phyloP scores from a whole-genome alignment of 2,113 vertebrate species.

The Monopterus albus region DNA sequence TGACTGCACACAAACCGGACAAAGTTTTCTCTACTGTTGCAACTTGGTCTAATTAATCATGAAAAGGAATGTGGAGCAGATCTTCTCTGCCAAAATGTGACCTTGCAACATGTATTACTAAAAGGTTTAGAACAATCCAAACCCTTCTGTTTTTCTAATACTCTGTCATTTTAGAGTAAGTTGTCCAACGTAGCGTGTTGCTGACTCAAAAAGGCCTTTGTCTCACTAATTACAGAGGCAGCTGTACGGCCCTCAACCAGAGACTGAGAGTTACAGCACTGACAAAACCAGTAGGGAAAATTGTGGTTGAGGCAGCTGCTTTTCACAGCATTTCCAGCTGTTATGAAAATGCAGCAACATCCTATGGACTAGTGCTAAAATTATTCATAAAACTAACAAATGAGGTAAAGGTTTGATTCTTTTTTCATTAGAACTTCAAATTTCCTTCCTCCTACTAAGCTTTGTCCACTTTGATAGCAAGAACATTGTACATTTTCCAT shows the following conservation, averaged over 20 bases:
- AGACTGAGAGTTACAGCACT: constrained; percentile 62
- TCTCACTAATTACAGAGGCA: constrained; percentile 76
- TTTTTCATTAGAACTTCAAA: constrained; percentile 65
- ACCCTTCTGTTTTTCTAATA: constrained; percentile 46
- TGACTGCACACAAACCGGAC: background rate
- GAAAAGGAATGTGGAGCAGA: constrained; percentile 38
- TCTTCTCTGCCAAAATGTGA: constrained; percentile 33
- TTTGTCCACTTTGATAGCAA: constrained; percentile 60
- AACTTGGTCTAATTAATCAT: constrained; percentile 34
- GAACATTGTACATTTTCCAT: constrained; percentile 55
- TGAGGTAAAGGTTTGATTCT: constrained; percentile 60
- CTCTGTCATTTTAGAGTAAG: constrained; percentile 42
- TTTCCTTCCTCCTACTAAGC: constrained; percentile 56
- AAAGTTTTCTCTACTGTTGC: background rate
- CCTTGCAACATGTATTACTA: constrained; percentile 40
- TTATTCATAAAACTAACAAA: constrained; percentile 68
- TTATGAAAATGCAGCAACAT: constrained; percentile 58
- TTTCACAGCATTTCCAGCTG: constrained; percentile 71
- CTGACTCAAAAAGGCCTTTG: constrained; percentile 73
- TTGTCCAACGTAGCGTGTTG: constrained; percentile 40
- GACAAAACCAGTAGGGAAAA: constrained; percentile 69
- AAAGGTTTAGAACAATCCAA: constrained; percentile 46
- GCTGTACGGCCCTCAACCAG: constrained; percentile 69
- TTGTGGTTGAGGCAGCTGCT: constrained; percentile 66
- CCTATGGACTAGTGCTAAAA: constrained; percentile 52